Base-by-base conservation (phyloP, 37 sponge, comb jelly and placozoan genomes). In the Eunapius fragilis region DNA sequence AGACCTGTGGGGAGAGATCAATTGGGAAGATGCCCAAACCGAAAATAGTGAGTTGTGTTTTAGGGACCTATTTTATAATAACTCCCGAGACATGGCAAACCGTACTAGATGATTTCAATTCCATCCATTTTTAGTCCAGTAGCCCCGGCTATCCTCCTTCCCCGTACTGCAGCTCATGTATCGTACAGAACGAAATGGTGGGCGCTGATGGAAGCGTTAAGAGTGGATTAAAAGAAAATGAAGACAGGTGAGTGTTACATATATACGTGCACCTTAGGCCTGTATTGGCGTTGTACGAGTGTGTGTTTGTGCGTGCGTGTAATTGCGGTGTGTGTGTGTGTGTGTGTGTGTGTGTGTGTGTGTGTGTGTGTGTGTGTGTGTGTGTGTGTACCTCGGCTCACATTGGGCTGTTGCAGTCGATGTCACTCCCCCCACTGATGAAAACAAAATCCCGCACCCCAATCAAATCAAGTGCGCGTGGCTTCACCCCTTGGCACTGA, bases 201-300 rank as follows among this genome's bases (percentile, higher is more conserved):
- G 38, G 26, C 33, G 49, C 34, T 38, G 88, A 88, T 36, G 88
- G 88, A 14, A 31, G 45, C 0, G 14, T 49, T 34, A 32, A 25
- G 69, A 24, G 37, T 41, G 38, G 17, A 25, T 68, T 76, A 2
- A 31, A 78, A 70, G 49, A 14, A 12, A 70, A 82, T 71, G 88
- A 88, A 34, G 88, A 88, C 70, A 88, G 77, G 88, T 88, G 24
- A 12, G 58, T 17, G n/a, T 33, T 37, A 37, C 9, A 33, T 76
- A 17, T 37, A 17, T 34, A 35, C 22, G 76, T 76, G 35, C 6
- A n/a, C n/a, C n/a, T n/a, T n/a, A n/a, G n/a, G 80, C 31, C 12
- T 67, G 30, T 25, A 3, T 58, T 23, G 2, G 17, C 0, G 50
- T 67, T 58, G 33, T 67, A 33, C 67, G 69, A 67, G 27, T 37